These are phyloP conservation scores for Tenthredo distinguenda DNA, from an alignment of 2,888 invertebrate genomes.

Conservation along the genomic window DNA sequence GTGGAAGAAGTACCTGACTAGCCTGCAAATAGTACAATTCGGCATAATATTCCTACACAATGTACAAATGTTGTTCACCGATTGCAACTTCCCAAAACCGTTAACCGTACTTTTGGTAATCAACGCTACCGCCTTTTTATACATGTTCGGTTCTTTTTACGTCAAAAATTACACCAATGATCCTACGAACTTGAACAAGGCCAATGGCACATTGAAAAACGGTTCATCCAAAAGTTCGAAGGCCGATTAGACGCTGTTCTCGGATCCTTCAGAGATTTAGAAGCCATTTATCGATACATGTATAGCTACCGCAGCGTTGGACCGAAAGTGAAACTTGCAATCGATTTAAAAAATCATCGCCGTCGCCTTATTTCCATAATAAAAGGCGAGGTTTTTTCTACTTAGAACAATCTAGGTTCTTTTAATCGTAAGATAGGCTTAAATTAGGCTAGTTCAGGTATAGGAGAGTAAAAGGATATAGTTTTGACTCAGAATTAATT, in stretches of 20 bases:
- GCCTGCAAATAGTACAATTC: conserved; percentile 92
- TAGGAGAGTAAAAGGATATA: not conserved
- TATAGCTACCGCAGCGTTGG: not conserved
- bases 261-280: not conserved
- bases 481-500: not conserved
- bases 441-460: not conserved
- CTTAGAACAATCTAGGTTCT: not conserved
- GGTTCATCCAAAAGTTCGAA: not conserved
- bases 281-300: not conserved
- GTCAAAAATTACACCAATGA: conserved; percentile 82
- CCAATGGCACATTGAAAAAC: not conserved
- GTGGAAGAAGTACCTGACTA: conserved; percentile 97
- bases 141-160: conserved; percentile 90
- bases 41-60: conserved; percentile 87
- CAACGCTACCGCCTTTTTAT: conserved; percentile 86
- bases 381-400: not conserved
- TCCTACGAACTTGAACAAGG: not conserved
- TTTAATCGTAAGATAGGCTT: not conserved
- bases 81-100: conserved; percentile 86
- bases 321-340: not conserved
- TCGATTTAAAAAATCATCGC: not conserved
- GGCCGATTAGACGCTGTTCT: not conserved
- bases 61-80: conserved; percentile 82
- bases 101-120: conserved; percentile 84
- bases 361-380: not conserved